Evolutionary conservation across 2,113 vertebrate genomes (phyloP), one percentile per base, ranked within the genome.

Genomic region (Lagopus leucura): DNA sequence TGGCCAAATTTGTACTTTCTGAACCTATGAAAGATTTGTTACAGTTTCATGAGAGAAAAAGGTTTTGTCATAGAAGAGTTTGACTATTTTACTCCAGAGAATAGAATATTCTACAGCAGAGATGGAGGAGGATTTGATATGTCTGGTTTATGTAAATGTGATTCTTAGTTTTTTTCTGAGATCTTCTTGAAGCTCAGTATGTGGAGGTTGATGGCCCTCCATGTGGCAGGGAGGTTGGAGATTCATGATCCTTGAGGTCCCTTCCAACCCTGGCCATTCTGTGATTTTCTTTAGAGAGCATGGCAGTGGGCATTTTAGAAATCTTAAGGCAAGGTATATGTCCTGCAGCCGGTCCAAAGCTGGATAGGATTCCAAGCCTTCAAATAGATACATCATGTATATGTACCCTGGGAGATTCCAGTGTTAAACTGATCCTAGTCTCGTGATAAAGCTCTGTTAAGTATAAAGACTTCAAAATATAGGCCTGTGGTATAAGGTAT

Each of bases 361-460:
- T 85, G 78, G 48, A 66, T 80, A 42, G 32, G 75, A 85, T 89
- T 82, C 50, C 50, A 74, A 82, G 58, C 60, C 61, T 85, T 91
- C 79, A 86, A 55, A 79, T 32, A 82, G 87, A 86, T 90, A 84
- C 83, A 87, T 94, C 77, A 42, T 16, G 17, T 63, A 13, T 54
- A 65, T 24, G 45, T 67, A 50, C 92, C 50, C 63, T 54, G 50
- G 30, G 66, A 85, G 64, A 64, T 76, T 89, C 84, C 79, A 21
- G 27, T 72, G 36, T 79, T 79, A 90, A 73, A 75, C 63, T 48
- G 50, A 63, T 76, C 16, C 42, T 83, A 61, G 82, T 42, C 38
- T 83, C 64, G 40, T 64, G 55, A 90, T 72, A 93, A 86, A 92
- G 20, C 48, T 84, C 28, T 36, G 43, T 67, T 90, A 81, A 83